Evolutionary conservation across 2,797 vertebrate species (phyloP).

Genomic region (Channallabes apus): DNA sequence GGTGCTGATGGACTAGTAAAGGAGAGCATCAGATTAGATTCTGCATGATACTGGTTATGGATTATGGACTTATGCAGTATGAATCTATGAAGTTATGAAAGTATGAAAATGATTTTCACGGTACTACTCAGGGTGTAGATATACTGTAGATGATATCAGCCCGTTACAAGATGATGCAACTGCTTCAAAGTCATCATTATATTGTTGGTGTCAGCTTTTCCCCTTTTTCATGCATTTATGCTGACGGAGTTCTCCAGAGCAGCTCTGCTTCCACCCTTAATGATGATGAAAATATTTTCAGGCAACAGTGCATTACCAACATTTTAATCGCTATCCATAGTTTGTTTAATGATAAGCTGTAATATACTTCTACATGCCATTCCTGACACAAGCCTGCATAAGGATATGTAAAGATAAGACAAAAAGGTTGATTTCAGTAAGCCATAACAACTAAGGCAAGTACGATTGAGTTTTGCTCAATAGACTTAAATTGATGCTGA

Average conservation of each 20-base stretch:
- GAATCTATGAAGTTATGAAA: too few species aligned
- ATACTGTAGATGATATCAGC: neutral
- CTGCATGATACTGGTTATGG: neutral
- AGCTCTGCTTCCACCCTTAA: conserved; percentile 3
- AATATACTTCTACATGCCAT: neutral
- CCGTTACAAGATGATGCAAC: neutral
- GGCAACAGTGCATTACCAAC: conserved; percentile 7
- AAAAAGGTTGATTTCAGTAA: neutral
- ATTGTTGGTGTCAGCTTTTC: conserved; percentile 10
- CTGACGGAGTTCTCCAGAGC: neutral
- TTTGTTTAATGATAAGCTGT: neutral
- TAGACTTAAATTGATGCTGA: neutral
- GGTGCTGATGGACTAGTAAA: neutral
- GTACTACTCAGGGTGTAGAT: neutral
- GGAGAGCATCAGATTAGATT: neutral
- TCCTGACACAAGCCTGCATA: neutral
- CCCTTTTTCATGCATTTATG: neutral
- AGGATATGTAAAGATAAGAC: neutral
- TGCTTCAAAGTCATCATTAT: conserved; percentile 16
- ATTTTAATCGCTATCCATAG: neutral
- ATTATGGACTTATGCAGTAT: neutral
- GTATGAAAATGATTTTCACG: neutral
- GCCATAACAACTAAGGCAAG: neutral
- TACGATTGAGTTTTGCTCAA: neutral
- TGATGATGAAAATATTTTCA: neutral